Base-by-base conservation (phyloP, 2,113 vertebrate genomes). In the Sinocyclocheilus anshuiensis region DNA sequence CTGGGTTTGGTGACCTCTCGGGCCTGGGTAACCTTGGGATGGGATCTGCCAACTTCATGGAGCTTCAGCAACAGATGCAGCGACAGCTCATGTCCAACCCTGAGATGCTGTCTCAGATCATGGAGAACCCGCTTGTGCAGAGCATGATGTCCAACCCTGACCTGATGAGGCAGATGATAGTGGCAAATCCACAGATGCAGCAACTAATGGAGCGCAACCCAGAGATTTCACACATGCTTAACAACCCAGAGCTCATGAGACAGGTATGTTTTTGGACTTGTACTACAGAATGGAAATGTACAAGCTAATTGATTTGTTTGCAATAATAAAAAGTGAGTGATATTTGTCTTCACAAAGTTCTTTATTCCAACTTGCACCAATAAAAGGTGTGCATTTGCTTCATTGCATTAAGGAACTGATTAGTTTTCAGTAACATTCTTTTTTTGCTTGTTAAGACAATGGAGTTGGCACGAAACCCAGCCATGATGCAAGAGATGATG, bases 401-500 rank as follows among this genome's bases (percentile, higher is more conserved):
- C 11, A 48, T 2, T 57, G 6, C 55, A 20, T 57, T 20, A 20
- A 20, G 55, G 55, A 20, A 57, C 16, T 57, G 18, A 20, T 57
- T 20, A 22, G 55, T 57, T 57, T 20, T 57, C 8, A 57, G 6
- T 57, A 57, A 57, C 45, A 20, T 57, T 57, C 5, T 16, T 15
- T 15, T 48, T 36, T 45, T 84, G 74, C 82, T 80, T 71, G 74
- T 59, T 18, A 89, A 99, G 98, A 99, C 98, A 0, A 99, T 99
- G 98, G 98, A 99, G 83, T 93, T 99, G 83, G 98, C 98, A 53
- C 95, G 98, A 57, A 99, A 99, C 93, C 98, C 98, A 6, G 97
- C 98, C 86, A 99, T 99, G 98, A 99, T 99, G 98, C 98, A 99
- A 93, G 98, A 99, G 93, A 99, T 99, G 98, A 99, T 99, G 97